These are phyloP conservation scores for Psephotus haematonotus DNA, from an alignment of 2,113 vertebrate species.

Conservation along the genomic window DNA sequence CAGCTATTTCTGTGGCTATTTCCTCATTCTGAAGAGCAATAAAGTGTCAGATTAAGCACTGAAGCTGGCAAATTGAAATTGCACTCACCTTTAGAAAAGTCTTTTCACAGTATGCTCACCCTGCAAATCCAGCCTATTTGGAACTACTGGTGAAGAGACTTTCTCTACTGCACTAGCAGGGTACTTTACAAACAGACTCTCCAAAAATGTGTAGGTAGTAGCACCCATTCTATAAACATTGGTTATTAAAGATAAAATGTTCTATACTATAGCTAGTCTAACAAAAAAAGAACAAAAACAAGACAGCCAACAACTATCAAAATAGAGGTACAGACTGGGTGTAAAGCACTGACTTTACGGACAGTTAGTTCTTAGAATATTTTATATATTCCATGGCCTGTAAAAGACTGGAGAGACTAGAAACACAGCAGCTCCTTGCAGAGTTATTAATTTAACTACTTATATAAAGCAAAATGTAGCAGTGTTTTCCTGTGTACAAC, in stretches of 20 bases:
- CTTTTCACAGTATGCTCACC: conserved; percentile 42
- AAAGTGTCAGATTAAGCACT: background rate
- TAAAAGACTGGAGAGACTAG: background rate
- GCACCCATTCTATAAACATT: conserved; percentile 73
- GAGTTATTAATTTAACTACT: background rate
- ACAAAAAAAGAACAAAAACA: background rate
- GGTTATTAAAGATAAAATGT: conserved; percentile 75
- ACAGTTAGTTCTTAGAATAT: background rate
- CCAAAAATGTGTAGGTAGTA: conserved; percentile 75
- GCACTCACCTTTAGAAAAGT: background rate
- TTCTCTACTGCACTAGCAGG: conserved; percentile 75
- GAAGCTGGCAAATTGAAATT: background rate
- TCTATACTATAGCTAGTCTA: conserved; percentile 68
- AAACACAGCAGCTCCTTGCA: background rate
- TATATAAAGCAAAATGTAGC: background rate
- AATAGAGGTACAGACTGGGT: background rate
- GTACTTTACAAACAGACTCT: conserved; percentile 77
- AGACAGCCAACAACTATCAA: background rate
- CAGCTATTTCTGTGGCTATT: background rate
- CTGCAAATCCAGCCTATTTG: conserved; percentile 81
- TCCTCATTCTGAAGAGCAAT: background rate
- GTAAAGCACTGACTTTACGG: background rate
- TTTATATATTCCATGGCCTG: background rate
- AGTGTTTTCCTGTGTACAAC: background rate
- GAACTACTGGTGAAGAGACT: conserved; percentile 76